phyloP scores from a whole-genome alignment of 1,140 invertebrate species.

The Philotrypesis tridentata region DNA sequence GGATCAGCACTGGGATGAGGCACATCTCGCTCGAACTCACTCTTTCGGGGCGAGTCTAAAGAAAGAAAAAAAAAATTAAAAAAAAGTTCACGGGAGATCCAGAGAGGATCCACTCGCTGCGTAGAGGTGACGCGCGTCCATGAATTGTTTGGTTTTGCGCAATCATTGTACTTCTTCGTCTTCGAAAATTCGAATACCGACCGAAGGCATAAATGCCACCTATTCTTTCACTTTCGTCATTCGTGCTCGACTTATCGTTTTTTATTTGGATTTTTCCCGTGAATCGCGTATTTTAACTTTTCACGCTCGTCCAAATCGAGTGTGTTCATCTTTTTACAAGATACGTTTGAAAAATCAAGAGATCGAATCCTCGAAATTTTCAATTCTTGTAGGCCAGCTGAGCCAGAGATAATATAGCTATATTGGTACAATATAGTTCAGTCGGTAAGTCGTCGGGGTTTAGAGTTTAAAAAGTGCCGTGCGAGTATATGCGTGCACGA shows the following conservation, averaged over 20 bases:
- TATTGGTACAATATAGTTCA: background rate
- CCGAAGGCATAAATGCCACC: background rate
- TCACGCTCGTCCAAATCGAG: too few species aligned
- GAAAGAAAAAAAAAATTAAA: conserved; percentile 2
- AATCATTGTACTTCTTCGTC: background rate
- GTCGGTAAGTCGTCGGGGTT: background rate
- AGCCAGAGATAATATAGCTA: background rate
- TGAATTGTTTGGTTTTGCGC: conserved; percentile 46
- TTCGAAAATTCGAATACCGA: background rate
- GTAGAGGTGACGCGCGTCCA: conserved; percentile 41
- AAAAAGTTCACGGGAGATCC: background rate
- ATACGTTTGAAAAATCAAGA: too few species aligned
- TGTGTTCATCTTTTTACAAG: too few species aligned
- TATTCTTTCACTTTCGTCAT: background rate
- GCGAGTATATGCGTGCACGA: too few species aligned
- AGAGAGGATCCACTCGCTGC: background rate
- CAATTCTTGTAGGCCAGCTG: too few species aligned
- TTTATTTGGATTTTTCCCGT: too few species aligned
- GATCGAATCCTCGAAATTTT: too few species aligned
- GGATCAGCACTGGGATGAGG: conserved; percentile 3
- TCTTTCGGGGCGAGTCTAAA: background rate
- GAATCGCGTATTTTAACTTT: too few species aligned
- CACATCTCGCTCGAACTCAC: background rate
- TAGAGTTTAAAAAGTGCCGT: background rate
- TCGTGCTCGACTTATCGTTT: too few species aligned